phyloP scores from a whole-genome alignment of 2,888 invertebrate species.

The Himalopsyche japonica region DNA sequence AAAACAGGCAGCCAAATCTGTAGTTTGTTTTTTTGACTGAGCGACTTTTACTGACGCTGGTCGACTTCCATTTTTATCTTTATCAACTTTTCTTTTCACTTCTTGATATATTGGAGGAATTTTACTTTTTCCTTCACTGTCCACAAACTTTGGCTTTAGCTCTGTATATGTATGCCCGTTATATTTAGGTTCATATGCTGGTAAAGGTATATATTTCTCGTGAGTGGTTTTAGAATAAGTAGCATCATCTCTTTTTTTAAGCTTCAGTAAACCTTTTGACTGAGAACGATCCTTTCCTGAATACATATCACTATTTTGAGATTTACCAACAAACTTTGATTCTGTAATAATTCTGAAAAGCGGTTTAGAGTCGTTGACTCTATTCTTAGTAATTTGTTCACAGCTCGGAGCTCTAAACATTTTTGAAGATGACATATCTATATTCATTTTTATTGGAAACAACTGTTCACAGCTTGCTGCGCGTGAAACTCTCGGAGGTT shows the following conservation, averaged over 20 bases:
- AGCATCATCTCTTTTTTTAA: slow-evolving; percentile 51
- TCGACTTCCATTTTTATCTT: slow-evolving; percentile 49
- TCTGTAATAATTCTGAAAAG: slow-evolving; percentile 56
- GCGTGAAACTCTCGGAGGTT: slow-evolving; percentile 49
- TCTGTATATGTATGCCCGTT: slow-evolving; percentile 55
- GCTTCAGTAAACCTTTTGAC: slow-evolving; percentile 50
- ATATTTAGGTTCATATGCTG: slow-evolving; percentile 43
- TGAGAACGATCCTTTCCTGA: slow-evolving; percentile 47
- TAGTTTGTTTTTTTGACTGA: slow-evolving; percentile 52
- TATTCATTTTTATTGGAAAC: slow-evolving; percentile 48
- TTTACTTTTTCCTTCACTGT: slow-evolving; percentile 48
- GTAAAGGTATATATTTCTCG: slow-evolving; percentile 57
- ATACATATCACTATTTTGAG: slow-evolving; percentile 49
- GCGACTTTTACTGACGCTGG: slow-evolving; percentile 44
- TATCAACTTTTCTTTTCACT: slow-evolving; percentile 47
- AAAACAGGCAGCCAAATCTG: slow-evolving; percentile 52
- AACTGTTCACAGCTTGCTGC: slow-evolving; percentile 59
- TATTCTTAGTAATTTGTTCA: slow-evolving; percentile 51
- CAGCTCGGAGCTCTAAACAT: slow-evolving; percentile 58
- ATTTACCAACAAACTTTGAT: slow-evolving; percentile 51
- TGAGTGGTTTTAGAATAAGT: slow-evolving; percentile 48
- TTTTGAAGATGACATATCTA: slow-evolving; percentile 49
- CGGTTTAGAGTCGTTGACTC: slow-evolving; percentile 51
- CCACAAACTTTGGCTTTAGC: slow-evolving; percentile 48
- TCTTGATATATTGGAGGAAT: slow-evolving; percentile 54